Conservation (phyloP, 1,140 invertebrate species). For the Calephelis nemesis region DNA sequence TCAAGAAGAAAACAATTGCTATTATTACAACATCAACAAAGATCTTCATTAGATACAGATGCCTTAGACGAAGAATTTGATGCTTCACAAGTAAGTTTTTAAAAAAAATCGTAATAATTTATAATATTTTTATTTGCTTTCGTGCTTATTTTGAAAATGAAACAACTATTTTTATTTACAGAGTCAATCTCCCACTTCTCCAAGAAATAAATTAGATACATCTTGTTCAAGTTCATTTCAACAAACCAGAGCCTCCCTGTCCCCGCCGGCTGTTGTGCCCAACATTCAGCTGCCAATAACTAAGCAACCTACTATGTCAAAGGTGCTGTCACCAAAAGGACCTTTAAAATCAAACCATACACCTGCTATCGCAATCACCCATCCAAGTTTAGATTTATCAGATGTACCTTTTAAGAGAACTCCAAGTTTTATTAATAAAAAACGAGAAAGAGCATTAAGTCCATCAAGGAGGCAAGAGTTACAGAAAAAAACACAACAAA, state of each 20-base stretch:
- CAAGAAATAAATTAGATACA: slow-evolving; percentile 73
- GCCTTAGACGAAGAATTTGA: slow-evolving; percentile 86
- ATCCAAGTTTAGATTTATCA: slow-evolving; percentile 69
- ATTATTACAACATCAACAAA: slow-evolving; percentile 88
- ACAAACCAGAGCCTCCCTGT: slow-evolving; percentile 58
- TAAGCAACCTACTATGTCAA: slow-evolving; percentile 72
- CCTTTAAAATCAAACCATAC: slow-evolving; percentile 64
- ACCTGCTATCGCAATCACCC: slow-evolving; percentile 75
- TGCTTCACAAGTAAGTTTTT: slow-evolving; percentile 71
- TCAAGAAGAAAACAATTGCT: slow-evolving; percentile 87
- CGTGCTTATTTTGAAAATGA: neutral
- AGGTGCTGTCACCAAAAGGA: slow-evolving; percentile 50
- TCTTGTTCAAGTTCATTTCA: slow-evolving; percentile 52
- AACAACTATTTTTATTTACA: slow-evolving; percentile 39
- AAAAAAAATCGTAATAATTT: slow-evolving; percentile 1
- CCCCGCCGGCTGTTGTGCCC: slow-evolving; percentile 67
- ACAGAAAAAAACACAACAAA: slow-evolving; percentile 66
- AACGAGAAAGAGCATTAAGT: slow-evolving; percentile 74
- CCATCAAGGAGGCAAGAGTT: slow-evolving; percentile 75
- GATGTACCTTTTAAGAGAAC: slow-evolving; percentile 73
- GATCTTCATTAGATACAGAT: slow-evolving; percentile 91
- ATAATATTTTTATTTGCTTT: neutral
- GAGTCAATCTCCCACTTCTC: slow-evolving; percentile 76
- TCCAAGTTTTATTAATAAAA: slow-evolving; percentile 74
- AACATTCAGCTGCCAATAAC: slow-evolving; percentile 68